Evolutionary conservation across 2,888 invertebrate species (phyloP).

Genomic region (Athripsodes cinereus): DNA sequence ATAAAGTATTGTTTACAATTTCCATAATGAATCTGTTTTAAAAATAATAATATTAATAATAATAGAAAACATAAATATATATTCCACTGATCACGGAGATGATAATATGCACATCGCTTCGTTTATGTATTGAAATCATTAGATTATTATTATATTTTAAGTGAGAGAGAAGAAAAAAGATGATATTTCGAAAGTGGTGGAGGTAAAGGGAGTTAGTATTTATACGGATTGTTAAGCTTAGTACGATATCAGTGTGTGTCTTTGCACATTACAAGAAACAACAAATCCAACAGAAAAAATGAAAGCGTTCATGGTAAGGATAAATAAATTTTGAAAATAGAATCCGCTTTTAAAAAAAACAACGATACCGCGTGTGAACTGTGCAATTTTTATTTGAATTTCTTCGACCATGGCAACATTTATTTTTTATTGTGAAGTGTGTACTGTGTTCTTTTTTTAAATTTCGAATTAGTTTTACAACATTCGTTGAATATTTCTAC

Average conservation of each 20-base stretch:
- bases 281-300: neutral
- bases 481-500: too few species aligned
- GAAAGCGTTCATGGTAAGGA: neutral
- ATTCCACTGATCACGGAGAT: too few species aligned
- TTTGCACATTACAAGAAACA: neutral
- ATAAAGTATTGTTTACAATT: too few species aligned
- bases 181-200: neutral
- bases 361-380: neutral
- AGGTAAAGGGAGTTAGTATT: neutral
- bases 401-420: neutral
- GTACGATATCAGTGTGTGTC: neutral
- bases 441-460: neutral
- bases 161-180: too few species aligned
- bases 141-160: too few species aligned
- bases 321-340: neutral
- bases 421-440: neutral
- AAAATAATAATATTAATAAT: too few species aligned
- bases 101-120: too few species aligned
- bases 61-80: too few species aligned
- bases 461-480: neutral
- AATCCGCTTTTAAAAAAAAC: neutral
- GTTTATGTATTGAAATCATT: too few species aligned
- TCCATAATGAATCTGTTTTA: too few species aligned
- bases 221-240: neutral
- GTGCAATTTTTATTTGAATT: neutral